Conservation (phyloP, 2,888 invertebrate species). For the Atethmia centrago region DNA sequence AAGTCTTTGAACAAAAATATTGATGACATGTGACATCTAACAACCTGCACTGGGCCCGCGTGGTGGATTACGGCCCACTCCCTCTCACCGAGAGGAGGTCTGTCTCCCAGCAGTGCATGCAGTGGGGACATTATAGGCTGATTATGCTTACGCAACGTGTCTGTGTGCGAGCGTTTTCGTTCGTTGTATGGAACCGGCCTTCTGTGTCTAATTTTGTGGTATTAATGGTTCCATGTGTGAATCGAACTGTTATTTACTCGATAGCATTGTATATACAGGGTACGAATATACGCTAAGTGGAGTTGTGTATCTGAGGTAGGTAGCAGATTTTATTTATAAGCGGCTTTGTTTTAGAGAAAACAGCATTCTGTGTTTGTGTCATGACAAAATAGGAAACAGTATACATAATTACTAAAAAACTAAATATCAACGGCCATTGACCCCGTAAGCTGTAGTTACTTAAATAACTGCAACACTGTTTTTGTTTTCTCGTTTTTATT, state of each 20-base stretch:
- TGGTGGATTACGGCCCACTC: no score
- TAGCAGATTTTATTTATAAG: not conserved
- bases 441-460: not conserved
- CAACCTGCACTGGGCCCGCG: no score
- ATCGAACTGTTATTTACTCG: slow-evolving; percentile 50
- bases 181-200: not conserved
- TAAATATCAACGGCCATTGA: not conserved
- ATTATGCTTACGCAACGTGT: no score
- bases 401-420: no score
- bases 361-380: not conserved
- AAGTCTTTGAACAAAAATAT: no score
- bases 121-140: no score
- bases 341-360: not conserved
- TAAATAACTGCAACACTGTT: not conserved
- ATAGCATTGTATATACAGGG: slow-evolving; percentile 20
- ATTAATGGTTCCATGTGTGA: slow-evolving; percentile 47
- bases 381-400: not conserved
- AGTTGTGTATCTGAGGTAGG: not conserved
- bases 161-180: not conserved
- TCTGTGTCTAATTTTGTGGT: slow-evolving; percentile 10
- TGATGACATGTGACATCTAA: no score
- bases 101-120: no score
- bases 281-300: slow-evolving; percentile 2
- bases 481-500: not conserved
- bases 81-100: no score